Evolutionary conservation across 2,797 vertebrate species (phyloP), one percentile per base, ranked within the genome.

Genomic region (Aeoliscus strigatus): DNA sequence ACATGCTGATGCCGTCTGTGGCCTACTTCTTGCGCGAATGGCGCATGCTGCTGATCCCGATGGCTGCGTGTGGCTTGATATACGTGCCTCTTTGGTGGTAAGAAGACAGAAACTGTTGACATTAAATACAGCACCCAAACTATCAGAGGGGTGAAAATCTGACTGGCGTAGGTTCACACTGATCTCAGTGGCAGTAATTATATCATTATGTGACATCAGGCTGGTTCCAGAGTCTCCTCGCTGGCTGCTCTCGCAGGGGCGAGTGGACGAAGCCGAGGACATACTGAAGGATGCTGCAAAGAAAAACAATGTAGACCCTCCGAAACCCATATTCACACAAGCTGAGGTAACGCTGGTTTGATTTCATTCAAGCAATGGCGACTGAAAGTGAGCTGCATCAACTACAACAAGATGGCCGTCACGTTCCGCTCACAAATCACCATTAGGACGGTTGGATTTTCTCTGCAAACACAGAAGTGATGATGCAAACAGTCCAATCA

Each of bases 201-300:
- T 23, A 10, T n/a, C 7, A 1, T 2, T 11, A 6, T 26, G 24
- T 38, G 2, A 40, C 2, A n/a, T n/a, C 74, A 97, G 94, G 93
- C 56, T 93, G 16, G 77, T 97, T 51, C 91, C 93, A 0, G 94
- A 97, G 69, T 97, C 94, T 40, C 93, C 93, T 2, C 87, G 93
- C 14, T 97, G 94, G 94, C 66, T 97, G 16, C 60, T 97, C 27
- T 89, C 88, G 54, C 90, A 90, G 67, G 91, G 94, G 1, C 83
- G 88, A 33, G 72, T 93, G 55, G 37, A 83, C 4, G 92, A 97
- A 43, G 93, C 94, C 6, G 93, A 94, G 52, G 73, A 49, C 23
- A 90, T 96, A 34, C 71, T 96, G 70, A 85, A 61, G 66, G 78
- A 79, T 0, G 91, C 91, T 44, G 93, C 93, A 42, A 86, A 77